A percentile compares a stretch with the other conserved stretches of the same genome.
Evolutionary conservation across 2,888 invertebrate species (phyloP).

Genomic region (Cremastobaeus sp.): DNA sequence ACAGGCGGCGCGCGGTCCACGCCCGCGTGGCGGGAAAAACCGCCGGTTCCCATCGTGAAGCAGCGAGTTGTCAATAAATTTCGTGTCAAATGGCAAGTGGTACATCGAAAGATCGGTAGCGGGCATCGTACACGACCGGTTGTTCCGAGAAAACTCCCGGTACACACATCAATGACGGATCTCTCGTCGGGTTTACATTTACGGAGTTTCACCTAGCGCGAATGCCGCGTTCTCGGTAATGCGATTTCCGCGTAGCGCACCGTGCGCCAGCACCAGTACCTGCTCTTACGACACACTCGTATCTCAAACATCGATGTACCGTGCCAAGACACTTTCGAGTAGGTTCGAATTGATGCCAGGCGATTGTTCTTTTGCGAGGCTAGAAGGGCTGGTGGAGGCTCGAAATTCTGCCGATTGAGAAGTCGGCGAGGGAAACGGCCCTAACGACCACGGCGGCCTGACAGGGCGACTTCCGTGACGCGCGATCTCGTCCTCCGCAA

Average conservation of each 20-base stretch:
- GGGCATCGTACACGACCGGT: slow-evolving; percentile 22
- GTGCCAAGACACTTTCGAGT: slow-evolving; percentile 32
- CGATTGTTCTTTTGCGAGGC: slow-evolving; percentile 16
- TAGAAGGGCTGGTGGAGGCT: not conserved
- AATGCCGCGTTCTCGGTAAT: slow-evolving; percentile 68
- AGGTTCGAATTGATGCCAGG: slow-evolving; percentile 14
- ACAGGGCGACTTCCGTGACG: too few relatives aligned
- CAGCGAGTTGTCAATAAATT: slow-evolving; percentile 31
- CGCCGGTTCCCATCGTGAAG: slow-evolving; percentile 14
- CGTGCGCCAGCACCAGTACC: slow-evolving; percentile 30
- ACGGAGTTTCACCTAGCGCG: slow-evolving; percentile 70
- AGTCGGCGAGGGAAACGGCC: not conserved
- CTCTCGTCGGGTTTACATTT: slow-evolving; percentile 67
- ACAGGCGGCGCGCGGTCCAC: not conserved
- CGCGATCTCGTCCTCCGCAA: too few relatives aligned
- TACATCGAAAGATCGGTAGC: slow-evolving; percentile 43
- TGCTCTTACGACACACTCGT: slow-evolving; percentile 41
- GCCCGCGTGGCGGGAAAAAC: too few relatives aligned
- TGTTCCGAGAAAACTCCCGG: slow-evolving; percentile 51
- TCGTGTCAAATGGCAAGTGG: slow-evolving; percentile 16
- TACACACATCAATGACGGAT: slow-evolving; percentile 67
- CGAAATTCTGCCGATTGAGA: slow-evolving; percentile 4
- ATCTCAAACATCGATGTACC: slow-evolving; percentile 41
- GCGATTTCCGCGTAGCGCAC: slow-evolving; percentile 68
- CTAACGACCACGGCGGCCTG: too few relatives aligned